A percentile compares a stretch with the other conserved stretches of the same genome.
Conservation (phyloP, 2,888 invertebrate species). For the Dysmachus trigonus region DNA sequence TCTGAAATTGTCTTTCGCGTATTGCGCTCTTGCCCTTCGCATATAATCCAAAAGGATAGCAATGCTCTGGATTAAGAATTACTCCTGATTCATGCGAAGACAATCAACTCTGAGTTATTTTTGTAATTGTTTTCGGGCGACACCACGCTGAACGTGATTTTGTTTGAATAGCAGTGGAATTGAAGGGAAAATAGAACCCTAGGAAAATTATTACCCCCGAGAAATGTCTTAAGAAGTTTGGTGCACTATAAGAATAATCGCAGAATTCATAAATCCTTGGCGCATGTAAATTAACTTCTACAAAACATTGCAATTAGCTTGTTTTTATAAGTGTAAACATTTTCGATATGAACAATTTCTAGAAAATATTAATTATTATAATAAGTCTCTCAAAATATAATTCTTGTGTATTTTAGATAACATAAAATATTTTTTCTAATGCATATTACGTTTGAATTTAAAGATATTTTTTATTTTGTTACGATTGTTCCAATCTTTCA, state of each 20-base stretch:
- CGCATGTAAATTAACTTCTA: too few species aligned
- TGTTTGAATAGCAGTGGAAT: neutral
- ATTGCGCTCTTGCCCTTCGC: neutral
- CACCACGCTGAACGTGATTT: neutral
- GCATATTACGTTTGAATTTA: too few species aligned
- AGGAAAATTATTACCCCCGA: neutral
- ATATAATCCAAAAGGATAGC: neutral
- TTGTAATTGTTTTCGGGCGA: neutral
- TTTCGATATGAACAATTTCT: too few species aligned
- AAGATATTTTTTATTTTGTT: too few species aligned
- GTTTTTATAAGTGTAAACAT: too few species aligned
- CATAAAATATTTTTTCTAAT: too few species aligned
- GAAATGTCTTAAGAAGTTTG: neutral
- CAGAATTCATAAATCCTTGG: neutral
- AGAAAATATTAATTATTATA: too few species aligned
- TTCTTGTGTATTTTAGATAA: too few species aligned
- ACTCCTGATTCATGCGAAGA: neutral
- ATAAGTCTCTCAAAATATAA: too few species aligned
- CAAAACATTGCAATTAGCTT: too few species aligned
- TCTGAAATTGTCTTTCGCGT: slow-evolving; percentile 21
- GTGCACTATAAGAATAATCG: neutral
- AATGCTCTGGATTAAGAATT: slow-evolving; percentile 18
- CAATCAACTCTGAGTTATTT: neutral
- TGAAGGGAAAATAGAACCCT: neutral
- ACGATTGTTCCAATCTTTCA: too few species aligned